A percentile compares a stretch with the other conserved stretches of the same genome.
phyloP scores from a whole-genome alignment of 2,797 vertebrate species.

The Gambelia wislizenii region DNA sequence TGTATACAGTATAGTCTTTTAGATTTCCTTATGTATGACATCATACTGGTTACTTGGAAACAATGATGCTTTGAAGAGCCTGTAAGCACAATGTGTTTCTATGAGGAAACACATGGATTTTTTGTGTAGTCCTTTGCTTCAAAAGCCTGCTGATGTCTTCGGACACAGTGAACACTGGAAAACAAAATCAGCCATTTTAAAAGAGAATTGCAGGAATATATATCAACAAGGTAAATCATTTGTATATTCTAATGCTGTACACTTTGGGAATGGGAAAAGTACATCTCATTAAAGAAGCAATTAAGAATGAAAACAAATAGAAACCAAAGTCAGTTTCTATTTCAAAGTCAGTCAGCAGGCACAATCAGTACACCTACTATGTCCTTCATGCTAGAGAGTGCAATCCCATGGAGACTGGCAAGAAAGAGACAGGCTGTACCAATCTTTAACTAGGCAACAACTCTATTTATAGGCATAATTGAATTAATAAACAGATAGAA shows the following conservation, averaged over 20 bases:
- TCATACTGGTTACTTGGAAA: slow-evolving; percentile 26
- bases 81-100: slow-evolving; percentile 17
- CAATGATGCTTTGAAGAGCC: slow-evolving; percentile 6
- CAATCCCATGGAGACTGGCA: neutral
- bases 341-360: neutral
- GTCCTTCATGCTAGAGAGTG: neutral
- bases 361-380: neutral
- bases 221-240: slow-evolving; percentile 46
- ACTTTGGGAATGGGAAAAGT: neutral
- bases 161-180: slow-evolving; percentile 6
- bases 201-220: slow-evolving; percentile 23
- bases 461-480: neutral
- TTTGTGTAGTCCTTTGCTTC: slow-evolving; percentile 16
- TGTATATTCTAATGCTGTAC: neutral
- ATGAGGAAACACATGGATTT: slow-evolving; percentile 24
- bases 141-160: slow-evolving; percentile 22
- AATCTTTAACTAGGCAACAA: neutral
- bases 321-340: neutral
- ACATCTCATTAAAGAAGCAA: neutral
- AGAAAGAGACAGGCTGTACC: neutral
- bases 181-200: slow-evolving; percentile 38
- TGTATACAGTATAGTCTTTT: neutral
- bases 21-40: slow-evolving; percentile 18
- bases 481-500: neutral
- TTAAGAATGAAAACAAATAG: neutral